Conservation (phyloP, 2,113 vertebrate species). For the Esox niger region DNA sequence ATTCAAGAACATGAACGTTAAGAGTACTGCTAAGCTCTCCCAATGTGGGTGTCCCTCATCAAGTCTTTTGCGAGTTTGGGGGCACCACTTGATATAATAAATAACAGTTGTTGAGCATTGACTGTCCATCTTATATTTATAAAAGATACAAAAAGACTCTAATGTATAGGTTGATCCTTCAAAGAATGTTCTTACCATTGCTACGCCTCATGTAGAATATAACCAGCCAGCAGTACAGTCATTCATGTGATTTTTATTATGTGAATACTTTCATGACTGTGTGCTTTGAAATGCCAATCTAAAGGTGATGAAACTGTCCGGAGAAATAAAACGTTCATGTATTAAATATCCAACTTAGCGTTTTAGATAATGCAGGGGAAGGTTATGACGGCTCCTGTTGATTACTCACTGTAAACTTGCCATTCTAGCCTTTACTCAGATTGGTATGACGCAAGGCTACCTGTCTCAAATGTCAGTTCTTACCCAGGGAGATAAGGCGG, state of each 20-base stretch:
- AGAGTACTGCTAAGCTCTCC: neutral
- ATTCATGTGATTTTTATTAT: neutral
- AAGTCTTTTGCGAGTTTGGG: neutral
- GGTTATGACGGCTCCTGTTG: neutral
- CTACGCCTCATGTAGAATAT: neutral
- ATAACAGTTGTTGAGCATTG: neutral
- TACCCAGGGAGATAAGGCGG: neutral
- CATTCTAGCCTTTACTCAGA: neutral
- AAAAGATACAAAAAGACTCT: neutral
- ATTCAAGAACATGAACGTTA: no score
- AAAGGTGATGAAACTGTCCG: neutral
- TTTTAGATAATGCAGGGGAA: constrained; percentile 4
- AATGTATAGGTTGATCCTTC: neutral
- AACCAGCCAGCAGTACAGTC: neutral
- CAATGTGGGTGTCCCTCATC: neutral
- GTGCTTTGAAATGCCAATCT: neutral
- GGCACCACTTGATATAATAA: neutral
- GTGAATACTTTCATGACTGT: neutral
- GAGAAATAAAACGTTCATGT: neutral
- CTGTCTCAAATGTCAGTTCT: constrained; percentile 15
- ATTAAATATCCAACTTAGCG: neutral
- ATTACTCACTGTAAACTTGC: neutral
- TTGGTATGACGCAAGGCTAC: constrained; percentile 5
- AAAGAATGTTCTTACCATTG: neutral
- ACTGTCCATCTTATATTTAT: neutral